Percentiles rank a stretch among this genome's conserved stretches.
phyloP scores from a whole-genome alignment of 2,113 vertebrate genomes.

The Urocynchramus pylzowi region DNA sequence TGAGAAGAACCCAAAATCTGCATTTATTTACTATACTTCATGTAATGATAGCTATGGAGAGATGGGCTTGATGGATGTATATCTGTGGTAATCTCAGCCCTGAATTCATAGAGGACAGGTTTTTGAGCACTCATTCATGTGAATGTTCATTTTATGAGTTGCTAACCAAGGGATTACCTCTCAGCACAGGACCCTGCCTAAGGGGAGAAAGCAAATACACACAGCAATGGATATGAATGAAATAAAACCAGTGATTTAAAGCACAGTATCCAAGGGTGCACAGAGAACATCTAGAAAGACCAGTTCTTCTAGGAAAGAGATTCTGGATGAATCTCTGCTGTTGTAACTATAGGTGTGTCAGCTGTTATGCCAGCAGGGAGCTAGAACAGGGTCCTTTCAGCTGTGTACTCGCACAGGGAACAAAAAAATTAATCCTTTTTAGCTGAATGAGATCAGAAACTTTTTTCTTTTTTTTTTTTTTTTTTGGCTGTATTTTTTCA shows the following conservation, averaged over 20 bases:
- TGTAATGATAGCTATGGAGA: not conserved
- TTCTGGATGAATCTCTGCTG: not conserved
- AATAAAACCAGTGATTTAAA: not conserved
- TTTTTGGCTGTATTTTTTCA: not conserved
- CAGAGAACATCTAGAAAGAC: not conserved
- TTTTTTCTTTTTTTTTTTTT: accelerated
- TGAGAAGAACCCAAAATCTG: not conserved
- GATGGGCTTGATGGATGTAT: not conserved
- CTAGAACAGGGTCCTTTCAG: not conserved
- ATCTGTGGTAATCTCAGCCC: not conserved
- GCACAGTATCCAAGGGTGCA: not conserved
- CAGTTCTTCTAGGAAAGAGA: not conserved
- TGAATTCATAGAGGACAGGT: not conserved
- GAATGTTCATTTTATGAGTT: not conserved
- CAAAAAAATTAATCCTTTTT: not conserved
- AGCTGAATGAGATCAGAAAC: not conserved
- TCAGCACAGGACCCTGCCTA: not conserved
- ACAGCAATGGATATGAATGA: accelerated
- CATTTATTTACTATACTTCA: not conserved
- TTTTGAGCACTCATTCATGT: not conserved
- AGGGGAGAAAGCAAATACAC: not conserved
- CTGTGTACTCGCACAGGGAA: not conserved
- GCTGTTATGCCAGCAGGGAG: not conserved
- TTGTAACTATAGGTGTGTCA: not conserved
- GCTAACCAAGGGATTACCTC: not conserved